Evolutionary conservation across 92 coral and sea anemone species (phyloP).

Genomic region (Palythoa heliodiscus): DNA sequence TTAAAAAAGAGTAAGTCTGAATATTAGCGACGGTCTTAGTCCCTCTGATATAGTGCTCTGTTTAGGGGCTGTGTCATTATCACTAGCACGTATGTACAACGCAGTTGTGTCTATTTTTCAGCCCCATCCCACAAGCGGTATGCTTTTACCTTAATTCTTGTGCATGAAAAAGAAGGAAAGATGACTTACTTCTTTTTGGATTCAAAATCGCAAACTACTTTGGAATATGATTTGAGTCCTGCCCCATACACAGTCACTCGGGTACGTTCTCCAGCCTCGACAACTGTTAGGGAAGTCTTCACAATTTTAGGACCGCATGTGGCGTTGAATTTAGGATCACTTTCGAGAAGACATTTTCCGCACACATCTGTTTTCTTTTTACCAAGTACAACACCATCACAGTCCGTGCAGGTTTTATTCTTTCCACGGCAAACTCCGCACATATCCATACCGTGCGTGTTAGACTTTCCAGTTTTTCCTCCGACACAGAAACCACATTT

Average conservation of each 20-base stretch:
- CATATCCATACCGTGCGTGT: slow-evolving; percentile 17
- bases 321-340: slow-evolving; percentile 1
- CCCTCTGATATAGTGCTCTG: too few relatives aligned
- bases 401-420: slow-evolving; percentile 20
- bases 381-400: slow-evolving; percentile 32
- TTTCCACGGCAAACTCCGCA: slow-evolving; percentile 30
- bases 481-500: slow-evolving; percentile 25
- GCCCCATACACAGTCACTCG: not conserved
- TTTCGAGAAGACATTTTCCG: slow-evolving; percentile 24
- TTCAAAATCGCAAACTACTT: slow-evolving; percentile 15
- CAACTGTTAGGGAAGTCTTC: not conserved
- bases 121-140: too few relatives aligned
- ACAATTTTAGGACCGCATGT: slow-evolving; percentile 32
- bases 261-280: not conserved
- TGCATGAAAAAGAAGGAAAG: not conserved
- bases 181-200: not conserved
- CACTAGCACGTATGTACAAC: too few relatives aligned
- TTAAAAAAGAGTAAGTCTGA: too few relatives aligned
- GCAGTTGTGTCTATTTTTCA: too few relatives aligned
- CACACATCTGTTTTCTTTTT: slow-evolving; percentile 15
- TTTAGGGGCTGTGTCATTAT: too few relatives aligned
- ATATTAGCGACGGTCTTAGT: too few relatives aligned
- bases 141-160: too few relatives aligned
- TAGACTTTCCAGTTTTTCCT: slow-evolving; percentile 14
- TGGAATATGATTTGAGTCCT: not conserved